A percentile compares a stretch with the other conserved stretches of the same genome.
Evolutionary conservation across 2,797 vertebrate species (phyloP).

Genomic region (Calcarius lapponicus): DNA sequence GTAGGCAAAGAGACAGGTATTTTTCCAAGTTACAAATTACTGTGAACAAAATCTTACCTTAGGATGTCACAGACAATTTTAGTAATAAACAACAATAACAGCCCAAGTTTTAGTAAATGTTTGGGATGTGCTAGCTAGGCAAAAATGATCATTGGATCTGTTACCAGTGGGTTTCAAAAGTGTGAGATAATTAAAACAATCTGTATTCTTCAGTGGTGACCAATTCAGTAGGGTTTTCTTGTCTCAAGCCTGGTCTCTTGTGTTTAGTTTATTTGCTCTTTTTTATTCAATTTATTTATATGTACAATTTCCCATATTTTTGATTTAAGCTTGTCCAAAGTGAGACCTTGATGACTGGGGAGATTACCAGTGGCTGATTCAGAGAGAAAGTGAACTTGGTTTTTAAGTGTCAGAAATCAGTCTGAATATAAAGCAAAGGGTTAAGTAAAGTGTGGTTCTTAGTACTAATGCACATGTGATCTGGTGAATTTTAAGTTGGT

Average conservation of each 20-base stretch:
- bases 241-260: not conserved
- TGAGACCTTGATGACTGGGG: not conserved
- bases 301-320: not conserved
- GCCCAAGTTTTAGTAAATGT: not conserved
- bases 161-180: not conserved
- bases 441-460: not conserved
- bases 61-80: not conserved
- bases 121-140: not conserved
- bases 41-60: not conserved
- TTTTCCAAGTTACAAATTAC: not conserved
- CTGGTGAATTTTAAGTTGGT: not conserved
- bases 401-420: not conserved
- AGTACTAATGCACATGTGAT: not conserved
- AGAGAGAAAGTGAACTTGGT: not conserved
- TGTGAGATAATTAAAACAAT: not conserved
- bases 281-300: not conserved
- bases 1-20: not conserved
- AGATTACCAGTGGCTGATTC: not conserved
- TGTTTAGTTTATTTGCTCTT: not conserved
- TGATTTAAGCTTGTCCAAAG: not conserved
- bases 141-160: not conserved
- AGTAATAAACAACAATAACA: not conserved
- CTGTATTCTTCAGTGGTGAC: not conserved
- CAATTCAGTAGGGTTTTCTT: not conserved
- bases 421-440: not conserved